Percentiles rank a stretch among this genome's conserved stretches.
phyloP scores from a whole-genome alignment of 2,888 invertebrate species.

The Phaonia tiefii region DNA sequence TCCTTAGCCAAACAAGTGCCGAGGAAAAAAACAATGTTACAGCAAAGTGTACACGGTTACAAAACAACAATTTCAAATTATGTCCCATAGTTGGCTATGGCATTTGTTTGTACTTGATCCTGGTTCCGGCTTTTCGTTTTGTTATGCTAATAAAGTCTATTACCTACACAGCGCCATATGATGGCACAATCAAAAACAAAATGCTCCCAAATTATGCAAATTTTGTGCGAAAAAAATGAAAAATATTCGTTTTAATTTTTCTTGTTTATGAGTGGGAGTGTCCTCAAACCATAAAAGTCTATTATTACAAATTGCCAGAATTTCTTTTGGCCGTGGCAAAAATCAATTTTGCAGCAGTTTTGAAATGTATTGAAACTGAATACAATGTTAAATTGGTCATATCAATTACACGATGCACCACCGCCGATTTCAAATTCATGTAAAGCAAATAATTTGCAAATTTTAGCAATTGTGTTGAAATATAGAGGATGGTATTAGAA shows the following conservation, averaged over 20 bases:
- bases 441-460: neutral
- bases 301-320: constrained; percentile 56
- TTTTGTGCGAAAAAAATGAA: constrained; percentile 56
- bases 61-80: constrained; percentile 34
- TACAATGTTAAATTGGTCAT: constrained; percentile 22
- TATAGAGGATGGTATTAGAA: too few species aligned
- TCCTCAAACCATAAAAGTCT: constrained; percentile 58
- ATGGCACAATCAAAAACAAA: constrained; percentile 57
- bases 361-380: constrained; percentile 13
- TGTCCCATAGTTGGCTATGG: constrained; percentile 23
- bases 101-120: too few species aligned
- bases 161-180: constrained; percentile 60
- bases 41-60: neutral
- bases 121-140: too few species aligned
- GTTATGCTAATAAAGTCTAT: constrained; percentile 63
- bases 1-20: constrained; percentile 41
- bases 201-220: constrained; percentile 57
- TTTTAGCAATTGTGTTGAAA: neutral
- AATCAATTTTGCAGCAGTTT: neutral
- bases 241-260: constrained; percentile 54
- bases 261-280: constrained; percentile 25
- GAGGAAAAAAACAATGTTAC: constrained; percentile 41
- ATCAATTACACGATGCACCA: neutral
- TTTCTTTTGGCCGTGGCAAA: neutral
- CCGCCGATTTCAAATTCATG: neutral